A percentile compares a stretch with the other conserved stretches of the same genome.
Evolutionary conservation across 2,888 invertebrate genomes (phyloP).

Genomic region (Megaustenia siamemsis): DNA sequence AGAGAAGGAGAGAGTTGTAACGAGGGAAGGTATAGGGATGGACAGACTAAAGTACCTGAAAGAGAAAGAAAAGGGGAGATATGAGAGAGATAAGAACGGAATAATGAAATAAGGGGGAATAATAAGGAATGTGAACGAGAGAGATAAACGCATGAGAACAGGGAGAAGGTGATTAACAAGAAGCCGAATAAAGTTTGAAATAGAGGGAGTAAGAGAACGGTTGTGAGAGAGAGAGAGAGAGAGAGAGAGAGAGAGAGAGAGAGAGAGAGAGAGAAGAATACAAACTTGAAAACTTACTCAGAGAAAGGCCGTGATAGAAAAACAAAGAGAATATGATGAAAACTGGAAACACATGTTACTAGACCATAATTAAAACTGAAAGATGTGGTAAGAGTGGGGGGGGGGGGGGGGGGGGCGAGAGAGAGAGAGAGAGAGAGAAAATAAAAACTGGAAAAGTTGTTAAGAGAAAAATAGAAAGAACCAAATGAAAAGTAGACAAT

Average conservation of each 20-base stretch:
- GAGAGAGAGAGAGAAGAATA: neutral
- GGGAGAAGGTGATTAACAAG: too few relatives aligned
- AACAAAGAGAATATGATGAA: neutral
- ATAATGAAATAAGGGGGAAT: too few relatives aligned
- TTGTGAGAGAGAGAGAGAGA: neutral
- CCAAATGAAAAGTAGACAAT: neutral
- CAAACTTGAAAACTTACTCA: neutral
- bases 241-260: neutral
- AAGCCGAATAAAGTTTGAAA: too few relatives aligned
- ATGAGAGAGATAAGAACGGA: too few relatives aligned
- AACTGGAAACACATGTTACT: neutral
- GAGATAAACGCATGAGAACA: too few relatives aligned
- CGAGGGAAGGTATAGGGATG: too few relatives aligned
- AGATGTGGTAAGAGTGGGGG: neutral
- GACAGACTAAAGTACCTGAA: too few relatives aligned
- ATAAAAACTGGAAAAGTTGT: conserved; percentile 5
- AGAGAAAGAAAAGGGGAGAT: too few relatives aligned
- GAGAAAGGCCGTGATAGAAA: neutral
- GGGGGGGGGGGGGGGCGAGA: neutral
- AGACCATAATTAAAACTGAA: neutral
- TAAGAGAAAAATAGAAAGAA: conserved; percentile 23
- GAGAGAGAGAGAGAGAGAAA: conserved; percentile 7
- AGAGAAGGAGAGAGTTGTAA: too few relatives aligned
- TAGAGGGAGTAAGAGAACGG: too few relatives aligned
- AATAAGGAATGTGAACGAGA: too few relatives aligned